Conservation (phyloP, 2,113 vertebrate species). For the Zeus faber region DNA sequence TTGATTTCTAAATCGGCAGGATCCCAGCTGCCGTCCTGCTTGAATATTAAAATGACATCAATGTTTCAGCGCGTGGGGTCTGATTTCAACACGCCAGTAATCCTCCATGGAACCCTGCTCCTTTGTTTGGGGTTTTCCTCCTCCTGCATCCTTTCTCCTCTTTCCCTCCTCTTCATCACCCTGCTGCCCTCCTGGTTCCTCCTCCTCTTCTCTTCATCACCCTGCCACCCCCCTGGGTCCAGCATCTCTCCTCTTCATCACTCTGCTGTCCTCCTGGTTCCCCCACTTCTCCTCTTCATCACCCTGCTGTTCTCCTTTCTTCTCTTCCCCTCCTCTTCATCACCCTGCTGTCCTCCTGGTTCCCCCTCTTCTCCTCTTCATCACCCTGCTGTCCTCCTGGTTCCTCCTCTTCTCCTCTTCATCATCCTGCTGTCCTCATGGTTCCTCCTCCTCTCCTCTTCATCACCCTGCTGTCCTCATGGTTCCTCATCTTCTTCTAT, state of each 20-base stretch:
- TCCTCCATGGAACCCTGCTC: not conserved
- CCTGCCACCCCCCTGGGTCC: not conserved
- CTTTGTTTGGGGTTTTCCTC: not conserved
- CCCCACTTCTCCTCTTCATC: not conserved
- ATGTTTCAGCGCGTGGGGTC: slow-evolving; percentile 26
- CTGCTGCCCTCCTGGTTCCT: not conserved
- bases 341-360: not conserved
- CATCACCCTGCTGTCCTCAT: not conserved
- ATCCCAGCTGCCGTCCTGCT: slow-evolving; percentile 5
- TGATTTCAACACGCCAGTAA: not conserved
- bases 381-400: not conserved
- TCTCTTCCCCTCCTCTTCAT: not conserved
- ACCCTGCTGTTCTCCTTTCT: not conserved
- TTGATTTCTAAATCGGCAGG: not conserved
- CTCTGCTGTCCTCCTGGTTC: not conserved
- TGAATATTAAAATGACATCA: slow-evolving; percentile 35
- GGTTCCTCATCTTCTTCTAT: not conserved
- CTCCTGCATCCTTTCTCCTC: too few species aligned
- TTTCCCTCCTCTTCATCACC: not conserved
- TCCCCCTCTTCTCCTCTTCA: too few species aligned
- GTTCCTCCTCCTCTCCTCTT: too few species aligned
- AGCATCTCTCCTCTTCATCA: not conserved
- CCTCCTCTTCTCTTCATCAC: not conserved
- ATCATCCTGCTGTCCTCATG: too few species aligned
- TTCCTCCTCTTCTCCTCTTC: too few species aligned